Conservation (phyloP, 2,888 invertebrate species). For the Pristionchus exspectatus region DNA sequence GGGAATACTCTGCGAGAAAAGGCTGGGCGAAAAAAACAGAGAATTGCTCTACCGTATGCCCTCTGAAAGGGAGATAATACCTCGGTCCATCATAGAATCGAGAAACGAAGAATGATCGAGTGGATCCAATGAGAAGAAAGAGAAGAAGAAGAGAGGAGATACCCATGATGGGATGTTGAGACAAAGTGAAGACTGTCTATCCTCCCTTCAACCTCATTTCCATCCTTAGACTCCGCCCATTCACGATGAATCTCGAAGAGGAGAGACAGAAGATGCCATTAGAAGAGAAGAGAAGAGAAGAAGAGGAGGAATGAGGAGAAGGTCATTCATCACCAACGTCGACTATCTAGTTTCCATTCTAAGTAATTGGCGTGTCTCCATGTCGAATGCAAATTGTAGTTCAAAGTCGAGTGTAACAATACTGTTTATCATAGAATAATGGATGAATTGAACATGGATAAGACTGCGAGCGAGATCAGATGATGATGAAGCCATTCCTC, state of each 20-base stretch:
- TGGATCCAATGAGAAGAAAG: neutral
- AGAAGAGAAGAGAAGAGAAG: neutral
- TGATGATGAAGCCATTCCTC: neutral
- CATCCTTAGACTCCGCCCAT: slow-evolving; percentile 23
- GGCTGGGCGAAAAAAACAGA: too few relatives aligned
- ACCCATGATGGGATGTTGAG: neutral
- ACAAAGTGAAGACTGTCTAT: slow-evolving; percentile 26
- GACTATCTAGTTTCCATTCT: too few relatives aligned
- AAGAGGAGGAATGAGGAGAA: neutral
- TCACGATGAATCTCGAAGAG: neutral
- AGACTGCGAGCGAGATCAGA: neutral
- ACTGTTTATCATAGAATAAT: slow-evolving; percentile 3
- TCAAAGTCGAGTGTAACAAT: neutral
- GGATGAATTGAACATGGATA: neutral
- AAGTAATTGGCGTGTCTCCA: too few relatives aligned
- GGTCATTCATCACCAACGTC: neutral
- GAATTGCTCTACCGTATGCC: neutral
- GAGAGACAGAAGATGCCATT: slow-evolving; percentile 39
- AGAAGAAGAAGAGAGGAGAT: neutral
- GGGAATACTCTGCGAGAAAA: too few relatives aligned
- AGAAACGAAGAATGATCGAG: slow-evolving; percentile 21
- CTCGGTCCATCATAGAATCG: slow-evolving; percentile 3
- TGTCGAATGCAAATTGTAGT: neutral
- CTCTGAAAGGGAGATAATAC: neutral
- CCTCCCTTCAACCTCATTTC: slow-evolving; percentile 15